A percentile compares a stretch with the other conserved stretches of the same genome.
Evolutionary conservation across 1,140 invertebrate species (phyloP).

Genomic region (Wiebesia pumilae): DNA sequence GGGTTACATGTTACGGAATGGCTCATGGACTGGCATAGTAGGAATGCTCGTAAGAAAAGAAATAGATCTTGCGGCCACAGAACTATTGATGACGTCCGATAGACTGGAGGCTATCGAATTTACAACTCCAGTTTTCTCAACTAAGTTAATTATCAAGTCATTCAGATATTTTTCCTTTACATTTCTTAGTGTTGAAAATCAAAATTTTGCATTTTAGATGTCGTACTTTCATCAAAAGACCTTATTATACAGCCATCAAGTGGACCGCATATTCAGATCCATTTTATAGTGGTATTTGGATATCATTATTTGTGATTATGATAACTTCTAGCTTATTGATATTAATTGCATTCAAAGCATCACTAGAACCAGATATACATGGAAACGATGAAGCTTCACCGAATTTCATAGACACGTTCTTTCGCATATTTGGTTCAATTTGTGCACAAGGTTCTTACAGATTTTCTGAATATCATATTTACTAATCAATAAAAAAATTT

Average conservation of each 20-base stretch:
- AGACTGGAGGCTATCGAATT: conserved; percentile 65
- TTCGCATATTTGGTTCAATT: conserved; percentile 65
- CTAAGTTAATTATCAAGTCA: conserved; percentile 59
- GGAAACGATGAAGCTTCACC: background rate
- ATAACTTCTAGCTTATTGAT: conserved; percentile 58
- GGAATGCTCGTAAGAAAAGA: conserved; percentile 61
- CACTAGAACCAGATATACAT: background rate
- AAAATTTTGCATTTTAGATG: conserved; percentile 57
- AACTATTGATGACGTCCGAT: conserved; percentile 67
- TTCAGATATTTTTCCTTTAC: background rate
- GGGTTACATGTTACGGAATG: conserved; percentile 62
- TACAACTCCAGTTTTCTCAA: conserved; percentile 68
- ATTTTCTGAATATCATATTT: background rate
- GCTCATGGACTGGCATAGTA: conserved; percentile 66
- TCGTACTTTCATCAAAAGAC: conserved; percentile 68
- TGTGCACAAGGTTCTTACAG: conserved; percentile 65
- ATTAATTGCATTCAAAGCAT: conserved; percentile 24
- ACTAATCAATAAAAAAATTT: too few relatives aligned
- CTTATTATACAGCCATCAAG: conserved; percentile 62
- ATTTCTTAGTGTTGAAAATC: background rate
- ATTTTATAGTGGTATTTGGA: conserved; percentile 66
- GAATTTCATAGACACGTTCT: conserved; percentile 61
- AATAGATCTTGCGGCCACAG: conserved; percentile 67
- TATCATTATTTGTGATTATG: conserved; percentile 59
- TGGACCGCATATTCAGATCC: conserved; percentile 70